Base-by-base conservation (phyloP, 2,888 invertebrate genomes). In the Tanypteryx hageni region DNA sequence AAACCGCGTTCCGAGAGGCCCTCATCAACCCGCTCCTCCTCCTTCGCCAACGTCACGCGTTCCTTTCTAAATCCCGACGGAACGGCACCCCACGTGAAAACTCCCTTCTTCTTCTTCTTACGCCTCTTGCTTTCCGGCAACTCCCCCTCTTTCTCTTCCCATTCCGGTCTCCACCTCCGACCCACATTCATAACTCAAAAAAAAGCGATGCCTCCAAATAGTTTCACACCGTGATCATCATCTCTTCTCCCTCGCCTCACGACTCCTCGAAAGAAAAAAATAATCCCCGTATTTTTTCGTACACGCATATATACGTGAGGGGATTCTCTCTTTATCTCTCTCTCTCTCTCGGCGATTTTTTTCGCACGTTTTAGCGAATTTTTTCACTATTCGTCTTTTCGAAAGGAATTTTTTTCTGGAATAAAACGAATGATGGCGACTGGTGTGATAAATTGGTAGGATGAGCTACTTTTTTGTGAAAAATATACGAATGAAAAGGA, bases 141-240 rank as follows among this genome's bases (percentile, higher is more conserved):
- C 83, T 44, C n/a, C 8, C 56, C 2, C 57, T 11, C 14, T 22
- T 13, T 22, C 3, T 16, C 58, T 5, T 61, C 27, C 61, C 18
- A 61, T 61, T 31, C 89, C 61, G 64, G 64, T 64, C 64, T 89
- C 89, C 31, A 89, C 89, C 89, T 89, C 64, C 44, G 89, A 89
- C 89, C 89, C 89, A 68, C 31, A 61, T 61, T 59, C 64, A 89
- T 64, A 64, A 64, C 44, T 89, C 89, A 44, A 59, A 31, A 89
- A 89, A 56, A 89, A 18, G 18, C 57, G 22, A 85, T 85, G n/a
- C 58, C 59, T 14, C 56, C 44, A 44, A 44, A 44, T 44, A 44
- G 44, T 44, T 44, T 44, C 44, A 44, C 44, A 44, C 44, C 44
- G 44, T 44, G 44, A 44, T 44, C 44, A 44, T 44, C 44, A 44